A percentile compares a stretch with the other conserved stretches of the same genome.
Conservation (phyloP, 1,140 invertebrate species). For the Drosophila parabipectinata region DNA sequence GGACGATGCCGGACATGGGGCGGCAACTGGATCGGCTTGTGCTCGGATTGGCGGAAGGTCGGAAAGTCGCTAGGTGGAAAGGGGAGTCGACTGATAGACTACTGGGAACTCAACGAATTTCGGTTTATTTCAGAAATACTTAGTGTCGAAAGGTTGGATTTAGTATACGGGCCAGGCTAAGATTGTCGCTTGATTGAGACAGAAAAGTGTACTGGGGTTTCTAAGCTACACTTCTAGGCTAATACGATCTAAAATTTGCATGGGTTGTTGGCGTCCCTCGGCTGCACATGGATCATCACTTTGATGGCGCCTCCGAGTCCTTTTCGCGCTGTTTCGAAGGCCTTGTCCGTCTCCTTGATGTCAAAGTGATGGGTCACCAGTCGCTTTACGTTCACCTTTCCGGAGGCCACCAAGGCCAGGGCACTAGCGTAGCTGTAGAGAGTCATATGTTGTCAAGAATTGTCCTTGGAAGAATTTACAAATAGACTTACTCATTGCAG, state of each 20-base stretch:
- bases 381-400: conserved; percentile 93
- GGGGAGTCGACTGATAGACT: conserved; percentile 4
- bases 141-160: conserved; percentile 14
- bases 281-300: conserved; percentile 94
- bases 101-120: conserved; percentile 25
- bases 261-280: conserved; percentile 85
- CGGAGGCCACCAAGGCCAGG: conserved; percentile 92
- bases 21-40: neutral
- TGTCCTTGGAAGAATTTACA: conserved; percentile 12
- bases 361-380: conserved; percentile 96
- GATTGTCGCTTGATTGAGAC: conserved; percentile 5
- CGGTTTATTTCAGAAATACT: conserved; percentile 1
- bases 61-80: neutral
- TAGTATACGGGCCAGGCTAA: conserved; percentile 11
- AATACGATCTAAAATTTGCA: conserved; percentile 53
- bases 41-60: neutral
- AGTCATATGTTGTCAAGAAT: neutral
- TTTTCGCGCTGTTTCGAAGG: conserved; percentile 92
- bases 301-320: conserved; percentile 91
- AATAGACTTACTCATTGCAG: conserved; percentile 88
- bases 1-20: conserved; percentile 24
- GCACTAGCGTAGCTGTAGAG: conserved; percentile 89
- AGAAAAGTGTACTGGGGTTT: conserved; percentile 22
- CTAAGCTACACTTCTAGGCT: conserved; percentile 10
- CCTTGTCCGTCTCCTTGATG: conserved; percentile 93